Evolutionary conservation across 2,113 vertebrate species (phyloP).

Genomic region (Gobio gobio): DNA sequence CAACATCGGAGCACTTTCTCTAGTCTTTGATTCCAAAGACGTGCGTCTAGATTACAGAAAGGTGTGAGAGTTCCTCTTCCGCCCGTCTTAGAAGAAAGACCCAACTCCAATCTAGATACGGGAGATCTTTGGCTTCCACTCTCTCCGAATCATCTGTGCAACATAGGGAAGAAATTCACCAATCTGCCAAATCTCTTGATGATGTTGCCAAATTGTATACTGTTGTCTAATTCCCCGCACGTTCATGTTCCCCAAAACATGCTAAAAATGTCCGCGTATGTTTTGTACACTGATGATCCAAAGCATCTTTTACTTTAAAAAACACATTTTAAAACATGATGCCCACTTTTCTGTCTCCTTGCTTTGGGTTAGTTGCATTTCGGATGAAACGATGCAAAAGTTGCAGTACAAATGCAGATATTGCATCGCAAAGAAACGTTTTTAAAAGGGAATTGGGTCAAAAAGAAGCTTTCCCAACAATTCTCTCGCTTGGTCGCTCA

Average conservation of each 20-base stretch:
- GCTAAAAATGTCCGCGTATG: background rate
- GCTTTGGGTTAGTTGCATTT: slow-evolving; percentile 61
- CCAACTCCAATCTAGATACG: background rate
- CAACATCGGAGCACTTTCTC: slow-evolving; percentile 72
- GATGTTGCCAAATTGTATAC: slow-evolving; percentile 58
- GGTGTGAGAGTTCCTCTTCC: background rate
- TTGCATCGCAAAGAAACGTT: background rate
- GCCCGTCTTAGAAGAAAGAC: background rate
- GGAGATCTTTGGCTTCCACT: background rate
- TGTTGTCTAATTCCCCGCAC: slow-evolving; percentile 14
- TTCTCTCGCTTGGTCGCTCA: slow-evolving; percentile 78
- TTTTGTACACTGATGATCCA: slow-evolving; percentile 48
- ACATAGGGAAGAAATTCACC: slow-evolving; percentile 50
- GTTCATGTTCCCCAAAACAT: background rate
- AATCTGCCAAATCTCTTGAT: slow-evolving; percentile 72
- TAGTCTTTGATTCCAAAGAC: slow-evolving; percentile 50
- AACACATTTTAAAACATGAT: background rate
- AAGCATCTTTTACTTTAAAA: background rate
- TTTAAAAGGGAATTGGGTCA: background rate
- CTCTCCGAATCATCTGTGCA: background rate
- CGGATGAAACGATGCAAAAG: slow-evolving; percentile 42
- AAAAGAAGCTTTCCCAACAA: slow-evolving; percentile 3
- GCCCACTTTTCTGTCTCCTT: background rate
- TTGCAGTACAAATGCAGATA: background rate
- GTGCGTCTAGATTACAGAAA: background rate